Conservation (phyloP, 2,113 vertebrate species). For the Nannobrachium achirus region DNA sequence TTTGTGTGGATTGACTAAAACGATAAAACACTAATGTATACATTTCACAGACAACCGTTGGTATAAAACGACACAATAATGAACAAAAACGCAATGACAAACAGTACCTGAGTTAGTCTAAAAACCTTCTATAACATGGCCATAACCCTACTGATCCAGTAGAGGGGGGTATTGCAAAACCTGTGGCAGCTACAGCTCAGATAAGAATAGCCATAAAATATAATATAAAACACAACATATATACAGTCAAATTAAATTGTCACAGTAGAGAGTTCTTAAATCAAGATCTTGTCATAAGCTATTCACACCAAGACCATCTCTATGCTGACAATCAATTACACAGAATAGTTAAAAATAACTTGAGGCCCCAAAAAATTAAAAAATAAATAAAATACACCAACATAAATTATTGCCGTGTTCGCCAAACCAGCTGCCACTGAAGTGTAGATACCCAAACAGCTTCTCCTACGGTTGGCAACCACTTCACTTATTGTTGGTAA, state of each 20-base stretch:
- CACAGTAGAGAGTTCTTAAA: too few relatives aligned
- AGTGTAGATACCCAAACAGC: too few relatives aligned
- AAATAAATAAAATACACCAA: neutral
- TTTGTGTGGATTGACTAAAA: conserved; percentile 5
- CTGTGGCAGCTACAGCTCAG: too few relatives aligned
- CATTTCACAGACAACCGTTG: neutral
- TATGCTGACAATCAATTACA: neutral
- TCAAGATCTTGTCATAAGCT: neutral
- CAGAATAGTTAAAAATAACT: neutral
- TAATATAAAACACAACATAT: too few relatives aligned
- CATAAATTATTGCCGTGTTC: conserved; percentile 7
- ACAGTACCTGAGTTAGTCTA: neutral
- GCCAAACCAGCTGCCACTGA: neutral
- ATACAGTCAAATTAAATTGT: too few relatives aligned
- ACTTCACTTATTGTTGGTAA: neutral
- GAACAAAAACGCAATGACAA: too few relatives aligned
- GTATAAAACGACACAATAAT: conserved; percentile 1
- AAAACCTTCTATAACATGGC: neutral
- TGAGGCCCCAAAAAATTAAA: too few relatives aligned
- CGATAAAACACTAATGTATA: neutral
- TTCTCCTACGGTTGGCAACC: too few relatives aligned
- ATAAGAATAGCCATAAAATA: too few relatives aligned
- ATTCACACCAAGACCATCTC: neutral
- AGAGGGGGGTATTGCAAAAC: conserved; percentile 13
- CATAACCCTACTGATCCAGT: conserved; percentile 21